Percentiles rank a stretch among this genome's conserved stretches.
These are phyloP conservation scores for Atethmia centrago DNA, from an alignment of 2,888 invertebrate genomes.

Conservation along the genomic window DNA sequence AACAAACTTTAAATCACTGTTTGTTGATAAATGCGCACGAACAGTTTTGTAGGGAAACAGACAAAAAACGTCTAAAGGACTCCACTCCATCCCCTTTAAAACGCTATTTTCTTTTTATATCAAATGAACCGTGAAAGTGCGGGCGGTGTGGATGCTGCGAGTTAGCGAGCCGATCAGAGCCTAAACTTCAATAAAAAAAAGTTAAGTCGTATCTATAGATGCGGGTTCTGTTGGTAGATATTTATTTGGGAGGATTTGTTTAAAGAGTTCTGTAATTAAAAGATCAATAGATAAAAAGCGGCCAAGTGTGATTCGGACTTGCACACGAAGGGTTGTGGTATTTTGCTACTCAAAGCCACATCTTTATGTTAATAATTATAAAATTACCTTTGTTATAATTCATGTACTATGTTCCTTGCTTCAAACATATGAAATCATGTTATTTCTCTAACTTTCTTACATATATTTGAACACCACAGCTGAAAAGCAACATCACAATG, in stretches of 20 bases:
- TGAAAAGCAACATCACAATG: too few species aligned
- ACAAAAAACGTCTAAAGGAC: constrained; percentile 74
- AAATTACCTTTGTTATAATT: too few species aligned
- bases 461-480: too few species aligned
- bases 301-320: too few species aligned
- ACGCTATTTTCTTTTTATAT: constrained; percentile 83
- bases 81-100: constrained; percentile 80
- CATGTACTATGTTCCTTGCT: too few species aligned
- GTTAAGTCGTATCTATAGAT: constrained; percentile 32
- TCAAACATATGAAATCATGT: too few species aligned
- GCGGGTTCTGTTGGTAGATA: constrained; percentile 45
- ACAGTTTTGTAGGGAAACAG: constrained; percentile 77
- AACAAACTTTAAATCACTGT: constrained; percentile 75
- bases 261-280: constrained; percentile 2
- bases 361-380: too few species aligned
- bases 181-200: constrained; percentile 55
- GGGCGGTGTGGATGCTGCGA: constrained; percentile 71
- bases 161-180: constrained; percentile 57
- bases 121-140: constrained; percentile 84
- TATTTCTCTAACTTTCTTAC: too few species aligned
- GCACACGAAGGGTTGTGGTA: too few species aligned
- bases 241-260: not conserved
- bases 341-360: too few species aligned
- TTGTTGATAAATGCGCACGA: constrained; percentile 80
- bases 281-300: not conserved